Conservation (phyloP, 2,113 vertebrate genomes). For the Eurystomus gularis region DNA sequence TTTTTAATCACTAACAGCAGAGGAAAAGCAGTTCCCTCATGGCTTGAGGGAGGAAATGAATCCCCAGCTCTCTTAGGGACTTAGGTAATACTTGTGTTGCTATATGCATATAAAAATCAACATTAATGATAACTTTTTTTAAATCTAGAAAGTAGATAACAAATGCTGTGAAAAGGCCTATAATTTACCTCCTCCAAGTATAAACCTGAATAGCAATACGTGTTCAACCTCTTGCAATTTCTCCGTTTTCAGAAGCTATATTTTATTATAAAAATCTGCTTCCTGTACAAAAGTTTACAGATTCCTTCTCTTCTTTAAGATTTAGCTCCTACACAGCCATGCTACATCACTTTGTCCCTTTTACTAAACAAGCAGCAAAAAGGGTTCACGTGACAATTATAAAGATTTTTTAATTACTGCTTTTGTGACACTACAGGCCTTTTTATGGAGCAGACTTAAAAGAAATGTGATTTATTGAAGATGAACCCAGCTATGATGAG, state of each 20-base stretch:
- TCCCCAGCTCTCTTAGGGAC: background rate
- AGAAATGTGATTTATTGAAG: background rate
- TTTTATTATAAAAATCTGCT: background rate
- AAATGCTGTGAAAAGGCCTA: background rate
- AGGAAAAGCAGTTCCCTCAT: background rate
- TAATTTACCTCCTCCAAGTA: background rate
- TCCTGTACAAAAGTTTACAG: background rate
- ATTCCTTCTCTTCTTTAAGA: background rate
- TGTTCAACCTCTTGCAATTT: background rate
- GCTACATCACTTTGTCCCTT: background rate
- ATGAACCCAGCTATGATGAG: background rate
- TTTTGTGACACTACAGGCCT: background rate
- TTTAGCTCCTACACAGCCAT: background rate
- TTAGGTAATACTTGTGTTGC: background rate
- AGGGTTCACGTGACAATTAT: background rate
- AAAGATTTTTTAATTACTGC: background rate
- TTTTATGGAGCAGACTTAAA: background rate
- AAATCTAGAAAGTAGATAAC: background rate
- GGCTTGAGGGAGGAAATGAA: background rate
- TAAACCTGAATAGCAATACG: background rate
- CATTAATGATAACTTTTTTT: background rate
- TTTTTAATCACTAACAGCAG: background rate
- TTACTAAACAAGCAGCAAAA: background rate
- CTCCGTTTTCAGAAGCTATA: background rate
- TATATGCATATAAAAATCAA: background rate